These are phyloP conservation scores for Pluvialis apricaria DNA, from an alignment of 2,113 vertebrate species.

Conservation along the genomic window DNA sequence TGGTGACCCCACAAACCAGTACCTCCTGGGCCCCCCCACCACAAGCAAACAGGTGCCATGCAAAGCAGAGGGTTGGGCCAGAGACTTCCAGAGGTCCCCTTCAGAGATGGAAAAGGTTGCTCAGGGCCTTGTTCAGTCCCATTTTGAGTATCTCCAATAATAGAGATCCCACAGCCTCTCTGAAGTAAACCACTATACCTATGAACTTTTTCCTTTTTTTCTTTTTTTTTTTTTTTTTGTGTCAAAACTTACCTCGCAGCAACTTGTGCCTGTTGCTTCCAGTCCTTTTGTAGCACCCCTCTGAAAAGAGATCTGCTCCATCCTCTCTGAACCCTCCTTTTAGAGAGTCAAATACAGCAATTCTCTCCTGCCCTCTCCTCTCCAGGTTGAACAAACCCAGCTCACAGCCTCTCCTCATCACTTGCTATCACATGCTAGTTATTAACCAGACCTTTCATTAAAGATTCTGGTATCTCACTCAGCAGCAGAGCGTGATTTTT, in stretches of 20 bases:
- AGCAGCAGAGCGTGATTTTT: slow-evolving; percentile 15
- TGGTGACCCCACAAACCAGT: background rate
- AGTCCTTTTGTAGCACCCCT: background rate
- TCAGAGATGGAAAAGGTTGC: background rate
- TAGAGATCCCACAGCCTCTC: background rate
- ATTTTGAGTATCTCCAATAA: background rate
- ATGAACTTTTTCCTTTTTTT: background rate
- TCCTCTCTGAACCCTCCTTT: background rate
- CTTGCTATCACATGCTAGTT: slow-evolving; percentile 26
- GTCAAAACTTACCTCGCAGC: background rate
- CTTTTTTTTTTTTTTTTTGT: background rate
- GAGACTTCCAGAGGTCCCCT: background rate
- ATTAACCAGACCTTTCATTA: slow-evolving; percentile 38
- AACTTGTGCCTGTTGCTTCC: background rate
- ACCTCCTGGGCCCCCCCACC: background rate
- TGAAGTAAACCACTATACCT: background rate
- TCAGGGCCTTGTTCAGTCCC: background rate
- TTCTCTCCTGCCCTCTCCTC: background rate
- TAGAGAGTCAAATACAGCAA: background rate
- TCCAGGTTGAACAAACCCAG: background rate
- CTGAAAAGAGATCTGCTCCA: background rate
- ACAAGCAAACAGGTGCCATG: background rate
- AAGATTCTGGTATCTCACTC: slow-evolving; percentile 26
- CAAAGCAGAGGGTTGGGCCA: background rate
- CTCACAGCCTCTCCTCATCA: background rate